These are phyloP conservation scores for Tenthredo notha DNA, from an alignment of 2,888 invertebrate genomes.

Conservation along the genomic window DNA sequence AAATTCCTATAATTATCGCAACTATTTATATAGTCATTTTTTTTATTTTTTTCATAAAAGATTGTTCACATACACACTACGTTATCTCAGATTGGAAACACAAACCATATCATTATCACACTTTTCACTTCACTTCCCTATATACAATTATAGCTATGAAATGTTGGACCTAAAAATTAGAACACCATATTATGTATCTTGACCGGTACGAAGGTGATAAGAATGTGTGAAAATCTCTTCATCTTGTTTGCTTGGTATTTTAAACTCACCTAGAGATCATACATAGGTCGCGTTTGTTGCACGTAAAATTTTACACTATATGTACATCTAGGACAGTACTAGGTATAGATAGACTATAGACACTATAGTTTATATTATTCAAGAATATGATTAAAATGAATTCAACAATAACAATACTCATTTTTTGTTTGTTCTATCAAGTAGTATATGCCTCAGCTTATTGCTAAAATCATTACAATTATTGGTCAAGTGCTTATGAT, in stretches of 20 bases:
- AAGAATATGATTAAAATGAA: not conserved
- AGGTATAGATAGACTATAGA: not conserved
- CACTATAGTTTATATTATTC: not conserved
- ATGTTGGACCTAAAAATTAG: slow-evolving; percentile 28
- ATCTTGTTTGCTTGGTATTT: slow-evolving; percentile 11
- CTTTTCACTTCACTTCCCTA: slow-evolving; percentile 19
- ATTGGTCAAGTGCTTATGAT: not conserved
- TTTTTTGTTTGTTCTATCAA: too few relatives aligned
- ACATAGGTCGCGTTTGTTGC: not conserved
- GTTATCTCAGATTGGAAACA: not conserved
- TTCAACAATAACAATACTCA: not conserved
- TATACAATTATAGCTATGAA: slow-evolving; percentile 9
- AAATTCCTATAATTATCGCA: not conserved
- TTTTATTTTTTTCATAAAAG: not conserved
- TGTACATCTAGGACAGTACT: not conserved
- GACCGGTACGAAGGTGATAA: slow-evolving; percentile 2
- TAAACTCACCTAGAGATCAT: not conserved
- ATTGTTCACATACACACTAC: not conserved
- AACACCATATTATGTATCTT: not conserved
- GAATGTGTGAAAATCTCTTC: not conserved
- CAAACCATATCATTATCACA: slow-evolving; percentile 36
- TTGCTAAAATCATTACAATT: not conserved
- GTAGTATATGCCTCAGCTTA: too few relatives aligned
- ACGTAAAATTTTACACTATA: not conserved
- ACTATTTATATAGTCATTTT: too few relatives aligned